Base-by-base conservation (phyloP, 2,113 vertebrate species). In the Ictalurus furcatus region DNA sequence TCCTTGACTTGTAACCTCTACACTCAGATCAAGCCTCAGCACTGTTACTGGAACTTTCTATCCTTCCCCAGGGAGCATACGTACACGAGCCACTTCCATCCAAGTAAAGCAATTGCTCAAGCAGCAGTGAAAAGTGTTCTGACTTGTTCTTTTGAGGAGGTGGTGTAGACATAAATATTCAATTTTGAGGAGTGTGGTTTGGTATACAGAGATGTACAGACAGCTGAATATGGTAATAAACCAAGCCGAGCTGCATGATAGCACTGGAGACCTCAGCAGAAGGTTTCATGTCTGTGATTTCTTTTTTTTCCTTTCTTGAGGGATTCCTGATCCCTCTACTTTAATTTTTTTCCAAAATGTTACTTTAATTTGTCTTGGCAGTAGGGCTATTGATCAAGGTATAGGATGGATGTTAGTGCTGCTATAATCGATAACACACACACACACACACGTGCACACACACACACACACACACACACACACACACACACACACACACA, bases 401-500 rank as follows among this genome's bases (percentile, higher is more conserved):
- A 84, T 82, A 88, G 69, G 54, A 92, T 79, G 82, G 85, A 90
- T 88, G 87, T 87, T 88, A 86, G 87, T 76, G 81, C 90, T 91
- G 90, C 90, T 92, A 90, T 90, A 73, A 90, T 90, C 17, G 23
- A 28, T 34, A 4, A 82, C 44, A 79, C 44, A 52, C 37, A 80
- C 59, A 44, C 40, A 44, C 40, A 44, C 40, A 40, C 40, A 40
- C 40, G 3, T 3, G 2, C 40, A 40, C 40, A 40, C 40, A 40
- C 40, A 40, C 40, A 40, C 85, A 86, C 69, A 90, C 87, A 80
- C 78, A 71, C 52, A 88, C 40, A 44, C 40, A 44, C 40, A 40
- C 40, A 40, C 40, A 40, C 40, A 40, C 40, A 40, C 40, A 40
- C 40, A 40, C 40, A 40, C 85, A 86, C 69, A 90, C 87, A 80